Evolutionary conservation across 2,888 invertebrate species (phyloP).

Genomic region (Drosophila testacea): DNA sequence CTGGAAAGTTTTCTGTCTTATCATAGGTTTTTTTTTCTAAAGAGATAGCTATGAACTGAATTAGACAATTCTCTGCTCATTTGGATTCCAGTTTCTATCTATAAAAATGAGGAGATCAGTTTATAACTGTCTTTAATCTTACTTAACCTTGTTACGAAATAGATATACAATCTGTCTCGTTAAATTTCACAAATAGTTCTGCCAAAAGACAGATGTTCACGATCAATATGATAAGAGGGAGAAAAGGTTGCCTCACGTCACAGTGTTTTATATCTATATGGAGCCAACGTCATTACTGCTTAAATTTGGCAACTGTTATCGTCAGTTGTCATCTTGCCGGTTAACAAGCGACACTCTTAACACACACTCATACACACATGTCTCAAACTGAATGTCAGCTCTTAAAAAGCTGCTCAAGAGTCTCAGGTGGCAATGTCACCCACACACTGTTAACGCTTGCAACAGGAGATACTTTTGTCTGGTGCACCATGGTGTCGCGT

Average conservation of each 20-base stretch:
- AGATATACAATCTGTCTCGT: not conserved
- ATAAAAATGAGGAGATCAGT: too few species aligned
- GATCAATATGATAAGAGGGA: not conserved
- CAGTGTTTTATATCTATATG: constrained; percentile 16
- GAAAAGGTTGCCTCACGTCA: not conserved
- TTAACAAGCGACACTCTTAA: constrained; percentile 61
- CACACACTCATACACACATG: constrained; percentile 6
- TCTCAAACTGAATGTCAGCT: constrained; percentile 47
- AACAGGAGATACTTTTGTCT: constrained; percentile 47
- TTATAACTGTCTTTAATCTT: rapidly evolving
- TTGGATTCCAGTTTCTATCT: too few species aligned
- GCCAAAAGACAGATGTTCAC: not conserved
- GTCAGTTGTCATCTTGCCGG: constrained; percentile 52
- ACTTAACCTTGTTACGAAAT: not conserved
- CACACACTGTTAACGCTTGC: not conserved
- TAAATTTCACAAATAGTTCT: constrained; percentile 17
- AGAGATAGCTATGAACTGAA: too few species aligned
- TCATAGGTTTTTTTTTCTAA: too few species aligned
- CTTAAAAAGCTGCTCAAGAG: constrained; percentile 49
- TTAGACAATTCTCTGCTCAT: too few species aligned
- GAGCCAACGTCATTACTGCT: constrained; percentile 44
- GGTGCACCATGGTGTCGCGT: constrained; percentile 73
- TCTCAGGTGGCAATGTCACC: constrained; percentile 54
- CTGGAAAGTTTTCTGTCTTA: too few species aligned
- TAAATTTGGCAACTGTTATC: constrained; percentile 47